Evolutionary conservation across 2,888 invertebrate species (phyloP).

Genomic region (Troides oblongomaculatus): DNA sequence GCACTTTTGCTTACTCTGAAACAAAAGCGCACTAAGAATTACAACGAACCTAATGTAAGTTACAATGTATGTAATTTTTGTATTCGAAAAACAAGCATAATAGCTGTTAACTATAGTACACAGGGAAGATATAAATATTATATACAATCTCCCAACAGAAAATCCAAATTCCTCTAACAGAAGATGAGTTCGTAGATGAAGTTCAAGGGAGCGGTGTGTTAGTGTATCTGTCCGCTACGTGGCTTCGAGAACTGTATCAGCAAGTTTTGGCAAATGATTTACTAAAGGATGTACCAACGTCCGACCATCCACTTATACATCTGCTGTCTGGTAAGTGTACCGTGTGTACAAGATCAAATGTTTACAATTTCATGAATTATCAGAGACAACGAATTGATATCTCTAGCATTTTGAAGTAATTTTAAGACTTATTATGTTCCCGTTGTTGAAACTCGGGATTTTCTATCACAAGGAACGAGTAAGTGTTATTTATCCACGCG

Average conservation of each 20-base stretch:
- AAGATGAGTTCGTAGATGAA: slow-evolving; percentile 95
- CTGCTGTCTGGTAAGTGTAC: slow-evolving; percentile 83
- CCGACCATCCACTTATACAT: slow-evolving; percentile 85
- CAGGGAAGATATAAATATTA: too few relatives aligned
- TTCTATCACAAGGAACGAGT: too few relatives aligned
- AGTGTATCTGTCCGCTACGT: slow-evolving; percentile 94
- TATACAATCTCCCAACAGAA: slow-evolving; percentile 41
- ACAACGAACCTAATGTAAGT: slow-evolving; percentile 78
- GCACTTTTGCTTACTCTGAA: slow-evolving; percentile 90
- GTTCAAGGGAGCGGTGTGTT: slow-evolving; percentile 95
- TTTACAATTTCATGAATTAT: too few relatives aligned
- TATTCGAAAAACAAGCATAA: background rate
- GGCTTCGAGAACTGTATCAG: slow-evolving; percentile 95
- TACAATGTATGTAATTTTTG: background rate
- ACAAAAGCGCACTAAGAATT: slow-evolving; percentile 88
- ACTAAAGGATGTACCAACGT: slow-evolving; percentile 84
- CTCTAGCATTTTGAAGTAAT: too few relatives aligned
- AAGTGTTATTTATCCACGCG: too few relatives aligned
- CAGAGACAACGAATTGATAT: too few relatives aligned
- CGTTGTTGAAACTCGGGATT: too few relatives aligned
- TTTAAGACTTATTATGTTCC: too few relatives aligned
- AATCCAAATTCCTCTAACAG: slow-evolving; percentile 81
- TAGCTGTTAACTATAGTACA: background rate
- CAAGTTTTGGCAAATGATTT: slow-evolving; percentile 88
- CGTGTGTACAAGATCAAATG: too few relatives aligned